Conservation (phyloP, 2,888 invertebrate species). For the Polydrusus cervinus region DNA sequence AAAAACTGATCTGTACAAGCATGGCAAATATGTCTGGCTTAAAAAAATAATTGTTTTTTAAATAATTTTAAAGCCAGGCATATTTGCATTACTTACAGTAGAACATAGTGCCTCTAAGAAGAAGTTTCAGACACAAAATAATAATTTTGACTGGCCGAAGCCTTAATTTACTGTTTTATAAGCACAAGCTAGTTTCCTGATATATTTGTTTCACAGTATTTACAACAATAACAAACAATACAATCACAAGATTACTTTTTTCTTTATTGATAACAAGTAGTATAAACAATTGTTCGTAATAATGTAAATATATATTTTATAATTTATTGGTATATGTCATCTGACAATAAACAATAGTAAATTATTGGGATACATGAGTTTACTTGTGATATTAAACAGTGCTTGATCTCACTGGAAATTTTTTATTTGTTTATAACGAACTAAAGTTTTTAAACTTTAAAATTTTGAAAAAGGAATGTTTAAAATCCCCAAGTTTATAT, state of each 20-base stretch:
- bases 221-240: background rate
- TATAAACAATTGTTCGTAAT: slow-evolving; percentile 14
- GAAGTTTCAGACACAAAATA: no score
- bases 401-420: background rate
- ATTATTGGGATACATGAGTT: slow-evolving; percentile 15
- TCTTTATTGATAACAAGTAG: slow-evolving; percentile 16
- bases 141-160: no score
- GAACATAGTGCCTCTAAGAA: no score
- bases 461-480: no score
- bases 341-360: slow-evolving; percentile 35
- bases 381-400: background rate
- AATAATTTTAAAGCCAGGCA: no score
- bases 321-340: slow-evolving; percentile 42
- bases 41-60: no score
- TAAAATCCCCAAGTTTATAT: no score
- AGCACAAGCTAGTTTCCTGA: background rate
- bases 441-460: background rate
- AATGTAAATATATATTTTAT: slow-evolving; percentile 46
- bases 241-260: slow-evolving; percentile 16
- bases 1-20: no score
- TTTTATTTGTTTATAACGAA: slow-evolving; percentile 2
- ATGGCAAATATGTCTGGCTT: no score
- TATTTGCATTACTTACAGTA: no score
- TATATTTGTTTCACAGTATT: background rate
- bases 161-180: no score